Conservation (phyloP, 2,797 vertebrate species). For the Microcaecilia unicolor region DNA sequence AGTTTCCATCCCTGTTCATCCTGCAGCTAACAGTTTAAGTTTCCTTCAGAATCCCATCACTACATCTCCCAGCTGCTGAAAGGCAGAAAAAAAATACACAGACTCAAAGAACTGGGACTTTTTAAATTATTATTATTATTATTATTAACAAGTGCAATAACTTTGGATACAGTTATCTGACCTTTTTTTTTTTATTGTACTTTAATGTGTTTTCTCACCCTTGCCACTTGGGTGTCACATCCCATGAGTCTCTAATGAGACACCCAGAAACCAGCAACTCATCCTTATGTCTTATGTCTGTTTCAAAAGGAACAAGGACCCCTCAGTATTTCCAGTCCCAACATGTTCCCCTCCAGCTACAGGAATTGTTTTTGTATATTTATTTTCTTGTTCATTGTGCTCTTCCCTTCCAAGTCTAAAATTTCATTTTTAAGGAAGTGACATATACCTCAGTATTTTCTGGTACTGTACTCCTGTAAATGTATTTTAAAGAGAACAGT, state of each 20-base stretch:
- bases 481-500: slow-evolving; percentile 62
- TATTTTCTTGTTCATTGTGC: slow-evolving; percentile 50
- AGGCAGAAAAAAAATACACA: not conserved
- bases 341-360: too few relatives aligned
- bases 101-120: slow-evolving; percentile 13
- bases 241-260: too few relatives aligned
- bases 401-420: slow-evolving; percentile 38
- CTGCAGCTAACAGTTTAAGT: slow-evolving; percentile 67
- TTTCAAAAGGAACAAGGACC: slow-evolving; percentile 37
- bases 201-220: slow-evolving; percentile 10
- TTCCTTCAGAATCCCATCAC: slow-evolving; percentile 96
- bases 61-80: slow-evolving; percentile 92
- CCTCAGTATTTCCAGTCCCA: slow-evolving; percentile 58
- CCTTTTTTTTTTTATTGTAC: slow-evolving; percentile 9
- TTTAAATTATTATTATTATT: slow-evolving; percentile 7
- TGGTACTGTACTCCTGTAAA: slow-evolving; percentile 60
- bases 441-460: slow-evolving; percentile 87
- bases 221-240: too few relatives aligned
- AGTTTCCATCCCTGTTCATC: slow-evolving; percentile 84
- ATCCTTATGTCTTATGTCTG: slow-evolving; percentile 31
- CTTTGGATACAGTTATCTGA: slow-evolving; percentile 19
- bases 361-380: slow-evolving; percentile 68
- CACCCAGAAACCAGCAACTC: too few relatives aligned
- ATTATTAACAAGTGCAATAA: slow-evolving; percentile 49
- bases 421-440: slow-evolving; percentile 63